Conservation (phyloP, 2,113 vertebrate genomes). For the Psephotus haematonotus region DNA sequence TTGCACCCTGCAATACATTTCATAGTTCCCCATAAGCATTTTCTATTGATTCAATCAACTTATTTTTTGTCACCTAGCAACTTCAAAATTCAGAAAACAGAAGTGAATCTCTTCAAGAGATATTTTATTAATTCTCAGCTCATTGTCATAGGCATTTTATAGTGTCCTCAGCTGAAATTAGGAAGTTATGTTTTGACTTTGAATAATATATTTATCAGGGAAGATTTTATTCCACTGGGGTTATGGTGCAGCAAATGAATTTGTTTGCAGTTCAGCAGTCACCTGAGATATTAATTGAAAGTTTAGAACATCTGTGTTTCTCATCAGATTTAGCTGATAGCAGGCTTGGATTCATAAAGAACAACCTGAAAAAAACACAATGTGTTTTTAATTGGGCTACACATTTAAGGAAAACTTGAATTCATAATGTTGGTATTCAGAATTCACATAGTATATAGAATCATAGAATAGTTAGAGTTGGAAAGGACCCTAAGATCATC, state of each 20-base stretch:
- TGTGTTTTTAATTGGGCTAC: not conserved
- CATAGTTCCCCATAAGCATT: not conserved
- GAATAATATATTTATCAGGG: slow-evolving; percentile 21
- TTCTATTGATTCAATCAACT: slow-evolving; percentile 41
- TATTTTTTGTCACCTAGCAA: slow-evolving; percentile 56
- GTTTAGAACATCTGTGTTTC: slow-evolving; percentile 18
- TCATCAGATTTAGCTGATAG: slow-evolving; percentile 5
- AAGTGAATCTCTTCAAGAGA: not conserved
- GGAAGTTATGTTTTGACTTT: slow-evolving; percentile 31
- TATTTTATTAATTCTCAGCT: slow-evolving; percentile 49
- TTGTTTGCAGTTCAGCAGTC: not conserved
- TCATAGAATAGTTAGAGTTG: not conserved
- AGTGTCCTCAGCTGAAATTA: slow-evolving; percentile 19
- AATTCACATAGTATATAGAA: not conserved
- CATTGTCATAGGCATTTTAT: not conserved
- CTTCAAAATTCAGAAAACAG: slow-evolving; percentile 1
- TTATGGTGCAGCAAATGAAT: not conserved
- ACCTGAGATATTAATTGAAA: slow-evolving; percentile 3
- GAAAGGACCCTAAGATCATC: not conserved
- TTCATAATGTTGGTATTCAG: not conserved
- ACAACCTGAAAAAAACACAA: not conserved
- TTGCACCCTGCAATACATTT: slow-evolving; percentile 10
- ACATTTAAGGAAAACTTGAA: not conserved
- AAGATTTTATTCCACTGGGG: slow-evolving; percentile 19
- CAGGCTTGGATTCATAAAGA: slow-evolving; percentile 2